These are phyloP conservation scores for Oscarella lobularis DNA, from an alignment of 37 sponge, comb jelly and placozoan genomes.

Conservation along the genomic window DNA sequence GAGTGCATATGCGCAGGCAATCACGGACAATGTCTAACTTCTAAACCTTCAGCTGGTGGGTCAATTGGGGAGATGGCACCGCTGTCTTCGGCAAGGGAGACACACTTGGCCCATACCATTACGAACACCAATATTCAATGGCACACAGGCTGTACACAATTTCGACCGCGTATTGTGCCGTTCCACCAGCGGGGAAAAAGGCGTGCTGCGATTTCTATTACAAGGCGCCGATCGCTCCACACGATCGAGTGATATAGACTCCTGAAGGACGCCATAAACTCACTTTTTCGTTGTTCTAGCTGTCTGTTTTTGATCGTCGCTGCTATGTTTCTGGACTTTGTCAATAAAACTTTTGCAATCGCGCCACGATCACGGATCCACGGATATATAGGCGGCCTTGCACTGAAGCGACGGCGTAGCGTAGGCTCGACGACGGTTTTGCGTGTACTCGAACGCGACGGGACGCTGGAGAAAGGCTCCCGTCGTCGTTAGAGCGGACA, in stretches of 20 bases:
- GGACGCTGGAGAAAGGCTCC: constrained; percentile 96
- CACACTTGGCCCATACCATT: neutral
- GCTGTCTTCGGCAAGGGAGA: neutral
- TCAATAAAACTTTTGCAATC: too few relatives aligned
- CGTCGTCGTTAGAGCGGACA: too few relatives aligned
- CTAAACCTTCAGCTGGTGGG: neutral
- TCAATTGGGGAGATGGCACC: neutral
- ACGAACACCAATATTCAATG: neutral
- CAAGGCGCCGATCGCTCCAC: neutral
- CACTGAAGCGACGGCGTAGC: constrained; percentile 83
- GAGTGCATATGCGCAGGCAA: too few relatives aligned
- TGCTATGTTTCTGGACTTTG: too few relatives aligned
- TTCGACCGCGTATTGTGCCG: neutral
- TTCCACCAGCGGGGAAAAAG: neutral
- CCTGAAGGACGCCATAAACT: too few relatives aligned
- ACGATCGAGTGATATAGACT: too few relatives aligned
- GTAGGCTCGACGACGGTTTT: constrained; percentile 16
- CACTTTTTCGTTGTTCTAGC: too few relatives aligned
- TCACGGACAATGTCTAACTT: too few relatives aligned
- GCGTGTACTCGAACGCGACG: constrained; percentile 46
- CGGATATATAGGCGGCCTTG: constrained; percentile 99
- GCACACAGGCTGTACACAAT: neutral
- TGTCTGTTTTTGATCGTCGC: too few relatives aligned
- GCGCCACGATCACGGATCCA: constrained; percentile 88
- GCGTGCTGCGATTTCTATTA: neutral